Percentiles rank a stretch among this genome's conserved stretches.
phyloP scores from a whole-genome alignment of 2,888 invertebrate species.

The Macroteleia sp. region DNA sequence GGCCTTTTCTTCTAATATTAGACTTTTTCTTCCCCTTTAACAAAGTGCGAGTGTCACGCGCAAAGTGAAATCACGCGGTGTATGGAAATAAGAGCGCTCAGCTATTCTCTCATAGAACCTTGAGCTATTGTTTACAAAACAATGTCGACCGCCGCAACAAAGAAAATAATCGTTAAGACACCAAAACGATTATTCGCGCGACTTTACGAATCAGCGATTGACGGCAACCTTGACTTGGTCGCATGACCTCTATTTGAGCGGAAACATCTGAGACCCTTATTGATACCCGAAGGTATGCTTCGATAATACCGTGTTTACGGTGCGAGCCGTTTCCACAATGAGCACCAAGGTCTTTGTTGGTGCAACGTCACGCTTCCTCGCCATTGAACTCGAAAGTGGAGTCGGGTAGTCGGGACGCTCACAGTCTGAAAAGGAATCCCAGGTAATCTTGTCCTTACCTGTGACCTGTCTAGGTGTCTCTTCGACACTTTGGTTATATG shows the following conservation, averaged over 20 bases:
- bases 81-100: not conserved
- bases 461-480: conserved; percentile 18
- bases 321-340: conserved; percentile 9
- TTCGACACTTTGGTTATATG: not conserved
- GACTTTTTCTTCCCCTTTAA: not conserved
- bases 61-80: not conserved
- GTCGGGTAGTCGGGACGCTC: conserved; percentile 16
- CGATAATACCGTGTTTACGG: conserved; percentile 20
- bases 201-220: too few species aligned
- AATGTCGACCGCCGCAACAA: conserved; percentile 8
- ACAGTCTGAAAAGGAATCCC: conserved; percentile 52
- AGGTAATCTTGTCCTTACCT: conserved; percentile 41
- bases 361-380: conserved; percentile 30
- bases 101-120: not conserved
- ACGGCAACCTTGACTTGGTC: too few species aligned
- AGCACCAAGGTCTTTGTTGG: conserved; percentile 18
- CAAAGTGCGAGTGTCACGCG: not conserved
- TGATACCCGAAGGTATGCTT: conserved; percentile 1
- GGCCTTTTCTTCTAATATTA: not conserved
- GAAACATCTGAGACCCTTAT: not conserved
- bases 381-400: conserved; percentile 33
- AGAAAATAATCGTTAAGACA: conserved; percentile 26
- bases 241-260: too few species aligned
- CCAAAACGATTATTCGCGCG: conserved; percentile 2
- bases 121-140: not conserved